A percentile compares a stretch with the other conserved stretches of the same genome.
These are phyloP conservation scores for Mesocentrotus franciscanus DNA, from an alignment of 53 echinoderm and acorn worm genomes.

Conservation along the genomic window DNA sequence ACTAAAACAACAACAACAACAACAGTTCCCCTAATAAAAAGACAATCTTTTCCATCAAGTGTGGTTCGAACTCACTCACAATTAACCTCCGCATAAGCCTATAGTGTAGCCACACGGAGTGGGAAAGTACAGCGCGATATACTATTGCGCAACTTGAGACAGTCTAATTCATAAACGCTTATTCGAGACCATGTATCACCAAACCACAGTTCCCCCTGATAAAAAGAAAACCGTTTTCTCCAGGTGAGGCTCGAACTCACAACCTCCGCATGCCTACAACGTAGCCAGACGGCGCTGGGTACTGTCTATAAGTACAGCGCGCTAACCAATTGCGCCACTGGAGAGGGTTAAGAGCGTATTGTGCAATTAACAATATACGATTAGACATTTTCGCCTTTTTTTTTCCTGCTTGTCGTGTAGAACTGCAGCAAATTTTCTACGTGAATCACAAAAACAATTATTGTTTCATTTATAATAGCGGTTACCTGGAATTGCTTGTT, in stretches of 20 bases:
- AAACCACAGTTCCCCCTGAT: background rate
- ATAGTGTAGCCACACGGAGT: no score
- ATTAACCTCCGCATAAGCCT: no score
- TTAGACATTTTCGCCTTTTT: background rate
- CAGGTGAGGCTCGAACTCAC: constrained; percentile 99
- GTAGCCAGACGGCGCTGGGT: constrained; percentile 78
- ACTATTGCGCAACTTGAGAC: no score
- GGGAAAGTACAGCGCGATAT: no score
- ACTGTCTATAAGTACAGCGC: constrained; percentile 99
- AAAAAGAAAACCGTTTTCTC: constrained; percentile 73
- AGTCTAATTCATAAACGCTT: no score
- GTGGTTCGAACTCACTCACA: no score
- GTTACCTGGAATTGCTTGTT: no score
- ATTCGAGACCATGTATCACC: no score
- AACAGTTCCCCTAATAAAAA: no score
- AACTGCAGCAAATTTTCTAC: background rate
- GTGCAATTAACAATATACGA: background rate
- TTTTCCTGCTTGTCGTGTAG: background rate
- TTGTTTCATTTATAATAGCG: no score
- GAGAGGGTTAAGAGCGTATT: constrained; percentile 77
- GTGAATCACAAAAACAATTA: background rate
- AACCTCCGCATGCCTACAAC: constrained; percentile 96
- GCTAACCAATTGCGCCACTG: constrained; percentile 99
- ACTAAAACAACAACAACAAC: no score
- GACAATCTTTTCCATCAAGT: no score